Base-by-base conservation (phyloP, 2,888 invertebrate species). In the Lasioglossum lativentre region DNA sequence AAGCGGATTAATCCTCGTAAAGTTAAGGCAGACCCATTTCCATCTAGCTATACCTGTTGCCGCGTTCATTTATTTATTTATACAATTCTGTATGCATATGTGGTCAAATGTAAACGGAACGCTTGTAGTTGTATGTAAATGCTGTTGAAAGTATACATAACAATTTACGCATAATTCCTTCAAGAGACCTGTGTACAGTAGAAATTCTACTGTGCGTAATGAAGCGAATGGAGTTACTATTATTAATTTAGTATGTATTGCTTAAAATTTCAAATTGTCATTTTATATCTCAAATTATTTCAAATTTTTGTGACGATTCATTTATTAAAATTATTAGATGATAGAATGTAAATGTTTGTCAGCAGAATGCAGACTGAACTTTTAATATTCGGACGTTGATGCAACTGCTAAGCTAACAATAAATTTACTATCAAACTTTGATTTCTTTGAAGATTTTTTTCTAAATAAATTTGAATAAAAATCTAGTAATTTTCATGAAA, bases 51-150 rank as follows among this genome's bases (percentile, higher is more conserved):
- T 56, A 56, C 56, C 56, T 56, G 56, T 56, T 56, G n/a, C 56
- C 56, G n/a, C 56, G n/a, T 56, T 56, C 12, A 56, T n/a, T 56
- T 56, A n/a, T 56, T 56, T 56, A 56, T 56, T 56, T 56, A n/a
- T 56, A n/a, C 56, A 56, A 56, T 56, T n/a, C n/a, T 10, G 56
- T 56, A 56, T 56, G 56, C 56, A 52, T 2, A 42, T n/a, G n/a
- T 56, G n/a, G 56, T 56, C 12, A 56, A 12, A 56, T 12, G 56
- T n/a, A 12, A 56, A 12, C 56, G n/a, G 4, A n/a, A n/a, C n/a
- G n/a, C 12, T 56, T 12, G n/a, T 4, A 12, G 56, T n/a, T n/a
- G n/a, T 10, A 56, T 56, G 56, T 56, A 56, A 56, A 56, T 56
- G 4, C n/a, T n/a, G 12, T n/a, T 56, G 12, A 56, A n/a, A 56